Evolutionary conservation across 2,797 vertebrate genomes (phyloP).

Genomic region (Columba guinea): DNA sequence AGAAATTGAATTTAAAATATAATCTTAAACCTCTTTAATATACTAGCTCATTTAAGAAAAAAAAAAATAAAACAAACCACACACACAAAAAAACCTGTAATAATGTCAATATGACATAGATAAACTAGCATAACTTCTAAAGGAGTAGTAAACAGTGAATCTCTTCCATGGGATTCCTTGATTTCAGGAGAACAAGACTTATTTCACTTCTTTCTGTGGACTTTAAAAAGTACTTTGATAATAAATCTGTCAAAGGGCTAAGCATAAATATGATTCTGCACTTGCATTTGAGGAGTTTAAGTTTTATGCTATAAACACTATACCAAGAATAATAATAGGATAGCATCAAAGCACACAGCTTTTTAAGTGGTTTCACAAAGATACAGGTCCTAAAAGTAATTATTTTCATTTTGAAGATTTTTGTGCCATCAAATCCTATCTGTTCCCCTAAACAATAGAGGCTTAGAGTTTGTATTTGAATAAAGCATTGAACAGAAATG

Average conservation of each 20-base stretch:
- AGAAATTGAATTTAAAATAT: neutral
- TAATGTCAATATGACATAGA: neutral
- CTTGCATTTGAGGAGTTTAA: neutral
- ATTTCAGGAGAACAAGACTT: neutral
- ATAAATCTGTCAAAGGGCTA: neutral
- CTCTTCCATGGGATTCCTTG: neutral
- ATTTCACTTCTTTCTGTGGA: neutral
- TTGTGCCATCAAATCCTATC: neutral
- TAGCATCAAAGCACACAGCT: neutral
- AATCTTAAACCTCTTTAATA: neutral
- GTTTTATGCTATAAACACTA: neutral
- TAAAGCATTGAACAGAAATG: neutral
- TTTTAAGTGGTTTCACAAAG: neutral
- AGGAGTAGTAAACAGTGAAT: neutral
- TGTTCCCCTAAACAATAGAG: neutral
- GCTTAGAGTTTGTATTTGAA: neutral
- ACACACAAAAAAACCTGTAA: neutral
- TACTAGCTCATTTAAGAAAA: accelerated
- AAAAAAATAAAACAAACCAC: no score
- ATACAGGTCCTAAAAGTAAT: neutral
- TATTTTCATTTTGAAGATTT: neutral
- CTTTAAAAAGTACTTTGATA: neutral
- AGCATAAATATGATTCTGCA: neutral
- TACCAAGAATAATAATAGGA: neutral
- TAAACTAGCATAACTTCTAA: neutral